A percentile compares a stretch with the other conserved stretches of the same genome.
Conservation (phyloP, 2,113 vertebrate species). For the Saccopteryx bilineata region DNA sequence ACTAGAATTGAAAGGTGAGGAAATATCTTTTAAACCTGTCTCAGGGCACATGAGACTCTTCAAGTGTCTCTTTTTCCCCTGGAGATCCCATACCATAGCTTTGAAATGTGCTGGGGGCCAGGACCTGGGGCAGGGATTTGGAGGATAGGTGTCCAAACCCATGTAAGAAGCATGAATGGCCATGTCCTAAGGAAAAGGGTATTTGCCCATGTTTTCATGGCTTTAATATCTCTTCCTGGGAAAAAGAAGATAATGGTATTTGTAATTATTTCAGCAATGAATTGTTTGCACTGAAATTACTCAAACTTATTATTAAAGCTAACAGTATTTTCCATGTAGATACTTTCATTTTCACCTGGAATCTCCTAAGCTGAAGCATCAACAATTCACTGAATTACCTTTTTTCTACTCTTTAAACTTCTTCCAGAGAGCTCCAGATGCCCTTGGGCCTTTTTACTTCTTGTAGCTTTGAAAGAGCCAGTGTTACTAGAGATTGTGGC, state of each 20-base stretch:
- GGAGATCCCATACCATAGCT: neutral
- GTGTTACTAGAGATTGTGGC: neutral
- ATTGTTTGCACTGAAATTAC: slow-evolving; percentile 29
- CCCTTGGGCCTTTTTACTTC: neutral
- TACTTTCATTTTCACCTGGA: neutral
- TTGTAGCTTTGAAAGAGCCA: neutral
- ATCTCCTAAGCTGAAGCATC: neutral
- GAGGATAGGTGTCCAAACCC: neutral
- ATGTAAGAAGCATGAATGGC: neutral
- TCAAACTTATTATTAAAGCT: neutral
- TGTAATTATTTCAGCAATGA: slow-evolving; percentile 42
- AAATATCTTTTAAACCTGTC: neutral
- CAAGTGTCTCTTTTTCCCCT: neutral
- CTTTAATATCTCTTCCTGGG: neutral
- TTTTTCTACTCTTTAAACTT: neutral
- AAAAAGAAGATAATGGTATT: slow-evolving; percentile 26
- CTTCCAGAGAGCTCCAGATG: neutral
- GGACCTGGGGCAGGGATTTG: neutral
- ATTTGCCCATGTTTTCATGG: neutral
- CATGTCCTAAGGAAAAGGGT: neutral
- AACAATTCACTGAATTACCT: neutral
- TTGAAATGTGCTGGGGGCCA: neutral
- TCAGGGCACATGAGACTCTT: neutral
- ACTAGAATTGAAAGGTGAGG: neutral
- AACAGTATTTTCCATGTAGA: neutral